Conservation (phyloP, 2,113 vertebrate species). For the Psilopogon haemacephalus region DNA sequence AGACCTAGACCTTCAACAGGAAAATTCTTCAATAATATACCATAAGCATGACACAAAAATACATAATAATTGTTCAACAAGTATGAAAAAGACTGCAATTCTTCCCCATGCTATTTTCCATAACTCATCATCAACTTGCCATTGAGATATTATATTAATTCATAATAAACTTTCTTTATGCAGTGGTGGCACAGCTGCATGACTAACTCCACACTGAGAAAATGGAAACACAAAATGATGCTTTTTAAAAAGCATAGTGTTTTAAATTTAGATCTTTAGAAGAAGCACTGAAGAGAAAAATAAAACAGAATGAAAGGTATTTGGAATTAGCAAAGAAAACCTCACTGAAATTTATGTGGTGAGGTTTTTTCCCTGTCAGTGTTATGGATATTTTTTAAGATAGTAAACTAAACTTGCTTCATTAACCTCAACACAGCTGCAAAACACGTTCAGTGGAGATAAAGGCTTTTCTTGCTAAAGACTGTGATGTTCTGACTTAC, state of each 20-base stretch:
- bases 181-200: neutral
- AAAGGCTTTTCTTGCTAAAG: neutral
- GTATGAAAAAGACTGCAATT: neutral
- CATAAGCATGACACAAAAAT: neutral
- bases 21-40: neutral
- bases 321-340: neutral
- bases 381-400: neutral
- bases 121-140: neutral
- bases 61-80: neutral
- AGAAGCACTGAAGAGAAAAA: neutral
- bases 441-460: conserved; percentile 23
- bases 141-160: neutral
- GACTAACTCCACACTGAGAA: neutral
- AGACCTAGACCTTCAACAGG: neutral
- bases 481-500: neutral
- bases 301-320: neutral
- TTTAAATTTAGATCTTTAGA: conserved; percentile 1
- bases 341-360: neutral
- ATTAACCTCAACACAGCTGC: conserved; percentile 23
- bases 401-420: conserved; percentile 20
- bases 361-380: neutral
- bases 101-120: neutral
- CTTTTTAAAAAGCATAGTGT: neutral
- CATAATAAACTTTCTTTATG: neutral
- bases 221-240: neutral